phyloP scores from a whole-genome alignment of 2,113 vertebrate species.

The Dryoscopus gambensis region DNA sequence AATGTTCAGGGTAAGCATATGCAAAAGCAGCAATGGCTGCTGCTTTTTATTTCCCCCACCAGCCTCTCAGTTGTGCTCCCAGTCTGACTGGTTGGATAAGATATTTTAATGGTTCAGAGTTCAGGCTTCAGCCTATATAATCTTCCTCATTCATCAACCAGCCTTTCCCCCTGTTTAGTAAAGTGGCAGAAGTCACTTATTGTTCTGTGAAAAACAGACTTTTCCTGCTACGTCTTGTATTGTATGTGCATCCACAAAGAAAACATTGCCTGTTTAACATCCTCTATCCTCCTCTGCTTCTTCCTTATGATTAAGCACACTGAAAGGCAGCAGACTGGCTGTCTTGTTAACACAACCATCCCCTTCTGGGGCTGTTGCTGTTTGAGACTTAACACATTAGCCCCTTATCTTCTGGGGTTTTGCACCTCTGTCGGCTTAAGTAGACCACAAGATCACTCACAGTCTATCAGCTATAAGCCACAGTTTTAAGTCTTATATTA shows the following conservation, averaged over 20 bases:
- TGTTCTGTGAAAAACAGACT: not conserved
- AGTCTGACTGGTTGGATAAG: conserved; percentile 21
- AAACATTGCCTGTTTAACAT: not conserved
- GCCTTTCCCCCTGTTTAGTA: not conserved
- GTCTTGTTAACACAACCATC: not conserved
- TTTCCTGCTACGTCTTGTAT: not conserved
- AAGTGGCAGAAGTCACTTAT: not conserved
- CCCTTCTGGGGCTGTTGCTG: not conserved
- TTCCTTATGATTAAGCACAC: not conserved
- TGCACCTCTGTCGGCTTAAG: not conserved
- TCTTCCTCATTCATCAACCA: not conserved
- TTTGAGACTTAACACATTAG: not conserved
- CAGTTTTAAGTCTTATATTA: not conserved
- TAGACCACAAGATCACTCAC: not conserved
- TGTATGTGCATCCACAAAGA: not conserved
- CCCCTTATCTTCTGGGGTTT: not conserved
- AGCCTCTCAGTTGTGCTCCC: not conserved
- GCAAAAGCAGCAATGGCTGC: not conserved
- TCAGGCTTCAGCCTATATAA: not conserved
- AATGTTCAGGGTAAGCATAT: not conserved
- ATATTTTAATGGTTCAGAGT: not conserved
- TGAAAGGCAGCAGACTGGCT: not conserved
- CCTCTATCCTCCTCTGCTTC: not conserved
- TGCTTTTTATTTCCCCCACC: not conserved
- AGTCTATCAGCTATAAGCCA: not conserved